Conservation (phyloP, 2,113 vertebrate genomes). For the Hippoglossus stenolepis region DNA sequence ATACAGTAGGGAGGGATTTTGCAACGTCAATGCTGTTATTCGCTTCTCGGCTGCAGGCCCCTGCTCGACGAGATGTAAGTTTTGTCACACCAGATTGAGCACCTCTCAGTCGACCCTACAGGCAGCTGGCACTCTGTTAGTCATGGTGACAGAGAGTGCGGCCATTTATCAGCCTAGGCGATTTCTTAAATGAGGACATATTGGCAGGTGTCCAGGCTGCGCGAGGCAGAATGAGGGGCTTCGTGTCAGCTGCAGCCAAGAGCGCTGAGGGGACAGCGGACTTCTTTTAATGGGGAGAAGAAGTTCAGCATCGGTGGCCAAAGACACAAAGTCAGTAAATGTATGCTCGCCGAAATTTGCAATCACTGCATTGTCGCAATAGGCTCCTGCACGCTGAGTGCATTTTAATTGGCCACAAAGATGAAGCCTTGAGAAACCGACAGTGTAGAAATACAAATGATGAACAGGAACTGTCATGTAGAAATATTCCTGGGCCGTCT, state of each 20-base stretch:
- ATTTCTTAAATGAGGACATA: conserved; percentile 64
- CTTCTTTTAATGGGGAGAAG: conserved; percentile 19
- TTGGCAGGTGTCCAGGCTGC: conserved; percentile 59
- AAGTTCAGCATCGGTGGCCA: background rate
- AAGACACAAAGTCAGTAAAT: conserved; percentile 2
- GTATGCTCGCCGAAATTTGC: conserved; percentile 4
- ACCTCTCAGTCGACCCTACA: conserved; percentile 41
- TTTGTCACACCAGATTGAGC: conserved; percentile 58
- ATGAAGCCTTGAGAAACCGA: background rate
- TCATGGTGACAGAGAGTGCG: conserved; percentile 37
- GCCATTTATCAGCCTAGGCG: conserved; percentile 51
- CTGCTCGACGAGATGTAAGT: conserved; percentile 48
- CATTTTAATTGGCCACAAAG: conserved; percentile 31
- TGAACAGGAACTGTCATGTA: conserved; percentile 26
- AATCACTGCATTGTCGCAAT: conserved; percentile 9
- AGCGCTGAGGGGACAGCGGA: conserved; percentile 31
- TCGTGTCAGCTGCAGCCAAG: conserved; percentile 9
- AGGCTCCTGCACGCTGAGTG: background rate
- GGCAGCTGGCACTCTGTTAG: conserved; percentile 54
- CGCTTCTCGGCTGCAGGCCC: conserved; percentile 20
- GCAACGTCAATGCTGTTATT: background rate
- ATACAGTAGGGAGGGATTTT: conserved; percentile 36
- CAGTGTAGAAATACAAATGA: conserved; percentile 35
- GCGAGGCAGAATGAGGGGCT: background rate
- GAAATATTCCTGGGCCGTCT: conserved; percentile 47